Evolutionary conservation across 1,140 invertebrate genomes (phyloP).

Genomic region (Sminthurinus signatus): DNA sequence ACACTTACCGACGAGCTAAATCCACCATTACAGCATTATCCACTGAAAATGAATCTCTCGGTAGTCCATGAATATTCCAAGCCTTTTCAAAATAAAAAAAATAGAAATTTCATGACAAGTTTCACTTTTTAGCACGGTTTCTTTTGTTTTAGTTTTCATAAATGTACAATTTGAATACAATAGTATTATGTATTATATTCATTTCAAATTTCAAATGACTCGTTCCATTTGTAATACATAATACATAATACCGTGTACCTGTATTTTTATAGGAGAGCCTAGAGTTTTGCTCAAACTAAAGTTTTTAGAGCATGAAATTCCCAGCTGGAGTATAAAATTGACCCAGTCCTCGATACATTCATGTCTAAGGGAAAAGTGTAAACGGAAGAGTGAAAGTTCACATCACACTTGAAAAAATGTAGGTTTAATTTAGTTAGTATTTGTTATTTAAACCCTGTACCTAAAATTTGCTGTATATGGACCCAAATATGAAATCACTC

Average conservation of each 20-base stretch:
- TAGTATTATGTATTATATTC: too few species aligned
- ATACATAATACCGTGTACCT: too few species aligned
- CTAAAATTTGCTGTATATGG: slow-evolving; percentile 49
- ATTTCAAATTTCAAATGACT: too few species aligned
- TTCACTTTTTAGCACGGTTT: too few species aligned
- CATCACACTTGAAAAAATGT: slow-evolving; percentile 20
- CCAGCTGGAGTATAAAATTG: slow-evolving; percentile 40
- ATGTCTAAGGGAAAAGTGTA: slow-evolving; percentile 40
- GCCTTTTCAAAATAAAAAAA: too few species aligned
- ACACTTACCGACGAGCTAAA: slow-evolving; percentile 51
- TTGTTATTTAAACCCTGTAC: slow-evolving; percentile 3
- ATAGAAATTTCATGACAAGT: too few species aligned
- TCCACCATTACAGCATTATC: slow-evolving; percentile 55
- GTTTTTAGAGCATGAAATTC: slow-evolving; percentile 49
- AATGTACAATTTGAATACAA: too few species aligned
- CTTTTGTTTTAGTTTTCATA: too few species aligned
- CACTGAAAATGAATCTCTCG: slow-evolving; percentile 52
- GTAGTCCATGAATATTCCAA: slow-evolving; percentile 54
- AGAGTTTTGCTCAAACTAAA: slow-evolving; percentile 50
- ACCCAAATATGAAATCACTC: slow-evolving; percentile 51
- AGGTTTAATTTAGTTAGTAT: not conserved
- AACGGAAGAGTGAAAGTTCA: too few species aligned
- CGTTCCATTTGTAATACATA: too few species aligned
- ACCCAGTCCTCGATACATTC: slow-evolving; percentile 48
- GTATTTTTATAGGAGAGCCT: slow-evolving; percentile 49